A percentile compares a stretch with the other conserved stretches of the same genome.
Evolutionary conservation across 2,113 vertebrate genomes (phyloP).

Genomic region (Machaerirhynchus nigripectus): DNA sequence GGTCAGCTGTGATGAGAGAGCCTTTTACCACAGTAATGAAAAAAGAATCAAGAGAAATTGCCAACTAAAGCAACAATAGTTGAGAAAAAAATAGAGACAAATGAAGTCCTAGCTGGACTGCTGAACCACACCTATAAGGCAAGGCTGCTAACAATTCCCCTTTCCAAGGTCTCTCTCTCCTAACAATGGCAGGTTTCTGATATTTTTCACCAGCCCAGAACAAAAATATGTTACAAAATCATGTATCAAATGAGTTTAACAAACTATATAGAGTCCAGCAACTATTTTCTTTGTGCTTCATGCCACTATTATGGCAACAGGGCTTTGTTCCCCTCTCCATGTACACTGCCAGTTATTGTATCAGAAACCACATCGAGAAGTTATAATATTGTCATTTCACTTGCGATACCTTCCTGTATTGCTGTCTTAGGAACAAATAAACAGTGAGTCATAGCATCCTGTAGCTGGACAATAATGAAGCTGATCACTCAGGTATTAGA

Average conservation of each 20-base stretch:
- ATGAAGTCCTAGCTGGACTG: neutral
- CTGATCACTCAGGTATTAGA: neutral
- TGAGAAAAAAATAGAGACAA: slow-evolving; percentile 21
- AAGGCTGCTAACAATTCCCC: neutral
- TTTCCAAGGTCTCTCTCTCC: neutral
- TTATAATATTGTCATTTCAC: neutral
- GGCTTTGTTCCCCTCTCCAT: neutral
- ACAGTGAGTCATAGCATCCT: neutral
- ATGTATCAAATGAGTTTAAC: neutral
- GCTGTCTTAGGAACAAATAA: neutral
- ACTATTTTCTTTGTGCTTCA: slow-evolving; percentile 16
- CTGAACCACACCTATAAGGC: slow-evolving; percentile 32
- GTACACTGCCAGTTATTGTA: neutral
- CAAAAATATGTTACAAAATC: neutral
- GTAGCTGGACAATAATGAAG: neutral
- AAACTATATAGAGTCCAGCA: neutral
- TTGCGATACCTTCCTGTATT: neutral
- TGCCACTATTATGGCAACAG: neutral
- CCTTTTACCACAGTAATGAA: neutral
- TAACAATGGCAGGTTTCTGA: neutral
- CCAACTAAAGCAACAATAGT: neutral
- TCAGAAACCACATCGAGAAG: neutral
- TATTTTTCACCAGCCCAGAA: neutral
- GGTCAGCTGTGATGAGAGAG: neutral
- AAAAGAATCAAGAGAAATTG: neutral